phyloP scores from a whole-genome alignment of 2,113 vertebrate species.

The Lamprologus lemairii region DNA sequence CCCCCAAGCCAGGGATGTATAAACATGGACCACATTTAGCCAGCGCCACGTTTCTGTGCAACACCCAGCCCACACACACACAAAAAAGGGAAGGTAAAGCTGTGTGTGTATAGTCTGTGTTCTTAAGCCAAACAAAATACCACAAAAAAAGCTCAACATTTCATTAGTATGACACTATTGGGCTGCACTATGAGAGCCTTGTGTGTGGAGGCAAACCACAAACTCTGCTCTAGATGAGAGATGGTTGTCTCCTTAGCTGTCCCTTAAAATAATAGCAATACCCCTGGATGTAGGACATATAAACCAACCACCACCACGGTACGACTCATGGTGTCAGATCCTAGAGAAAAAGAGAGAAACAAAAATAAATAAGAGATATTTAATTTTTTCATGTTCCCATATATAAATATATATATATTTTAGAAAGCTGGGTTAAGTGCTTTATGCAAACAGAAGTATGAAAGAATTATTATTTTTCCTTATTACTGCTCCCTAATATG shows the following conservation, averaged over 20 bases:
- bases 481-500: conserved; percentile 68
- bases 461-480: conserved; percentile 60
- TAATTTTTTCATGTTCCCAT: conserved; percentile 26
- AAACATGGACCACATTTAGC: conserved; percentile 54
- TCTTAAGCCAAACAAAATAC: neutral
- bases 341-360: neutral
- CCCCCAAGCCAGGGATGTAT: conserved; percentile 19
- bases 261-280: conserved; percentile 6
- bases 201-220: conserved; percentile 34
- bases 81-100: neutral
- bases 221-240: conserved; percentile 7
- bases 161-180: conserved; percentile 28
- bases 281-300: neutral
- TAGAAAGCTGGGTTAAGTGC: conserved; percentile 51
- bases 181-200: conserved; percentile 48
- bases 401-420: conserved; percentile 48
- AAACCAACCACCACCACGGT: neutral
- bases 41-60: conserved; percentile 37
- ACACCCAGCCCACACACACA: neutral
- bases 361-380: neutral
- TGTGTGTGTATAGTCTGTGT: conserved; percentile 17
- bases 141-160: conserved; percentile 5
- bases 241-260: neutral
- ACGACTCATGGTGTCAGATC: conserved; percentile 20
- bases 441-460: conserved; percentile 70